Conservation (phyloP, 1,140 invertebrate genomes). For the Lepidurus packardi region DNA sequence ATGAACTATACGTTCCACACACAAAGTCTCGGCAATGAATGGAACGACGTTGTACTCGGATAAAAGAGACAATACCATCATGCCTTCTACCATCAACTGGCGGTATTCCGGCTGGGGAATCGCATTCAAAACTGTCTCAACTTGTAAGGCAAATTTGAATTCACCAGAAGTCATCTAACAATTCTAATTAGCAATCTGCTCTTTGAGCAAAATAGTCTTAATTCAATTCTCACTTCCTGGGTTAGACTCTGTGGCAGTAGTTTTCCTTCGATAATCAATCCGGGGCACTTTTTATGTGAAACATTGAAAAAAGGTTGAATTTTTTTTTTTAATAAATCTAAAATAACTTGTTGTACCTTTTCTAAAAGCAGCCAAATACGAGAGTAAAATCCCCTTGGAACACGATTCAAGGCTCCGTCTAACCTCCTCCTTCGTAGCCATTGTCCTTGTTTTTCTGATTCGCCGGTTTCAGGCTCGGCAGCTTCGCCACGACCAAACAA, state of each 20-base stretch:
- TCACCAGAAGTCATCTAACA: constrained; percentile 91
- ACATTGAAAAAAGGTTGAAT: constrained; percentile 31
- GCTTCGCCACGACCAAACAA: constrained; percentile 47
- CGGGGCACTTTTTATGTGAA: constrained; percentile 68
- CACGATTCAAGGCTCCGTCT: constrained; percentile 94
- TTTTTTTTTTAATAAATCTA: constrained; percentile 12
- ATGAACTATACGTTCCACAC: constrained; percentile 87
- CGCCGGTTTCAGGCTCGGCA: constrained; percentile 52
- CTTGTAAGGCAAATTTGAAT: constrained; percentile 94
- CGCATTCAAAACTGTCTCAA: constrained; percentile 94
- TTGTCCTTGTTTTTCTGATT: constrained; percentile 85
- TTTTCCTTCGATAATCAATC: constrained; percentile 80
- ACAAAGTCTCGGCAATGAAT: constrained; percentile 72
- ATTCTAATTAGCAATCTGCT: neutral
- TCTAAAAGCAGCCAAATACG: constrained; percentile 87
- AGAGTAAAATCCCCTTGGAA: constrained; percentile 93
- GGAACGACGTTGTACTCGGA: constrained; percentile 77
- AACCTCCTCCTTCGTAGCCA: constrained; percentile 88
- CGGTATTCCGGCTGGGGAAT: constrained; percentile 98
- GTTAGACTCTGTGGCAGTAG: constrained; percentile 83
- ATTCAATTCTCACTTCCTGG: constrained; percentile 59
- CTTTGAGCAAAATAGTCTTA: neutral
- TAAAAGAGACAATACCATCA: constrained; percentile 90
- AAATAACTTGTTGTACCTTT: constrained; percentile 53
- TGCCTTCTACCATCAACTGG: constrained; percentile 92